phyloP scores from a whole-genome alignment of 37 sponge, comb jelly and placozoan genomes.

The Axinella damicornis region DNA sequence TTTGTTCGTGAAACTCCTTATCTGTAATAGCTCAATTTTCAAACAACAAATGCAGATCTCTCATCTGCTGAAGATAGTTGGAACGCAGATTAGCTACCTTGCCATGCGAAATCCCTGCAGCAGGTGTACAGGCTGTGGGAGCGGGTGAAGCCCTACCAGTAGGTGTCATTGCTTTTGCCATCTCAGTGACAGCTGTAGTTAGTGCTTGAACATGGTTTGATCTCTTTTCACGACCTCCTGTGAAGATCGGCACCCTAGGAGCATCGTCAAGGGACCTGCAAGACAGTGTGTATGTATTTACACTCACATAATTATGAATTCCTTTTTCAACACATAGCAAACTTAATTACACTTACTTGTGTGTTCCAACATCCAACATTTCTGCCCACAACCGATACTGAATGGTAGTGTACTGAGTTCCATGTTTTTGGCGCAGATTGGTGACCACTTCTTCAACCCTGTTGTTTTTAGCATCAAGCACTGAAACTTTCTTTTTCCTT shows the following conservation, averaged over 20 bases:
- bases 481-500: not conserved
- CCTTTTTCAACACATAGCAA: not conserved
- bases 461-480: not conserved
- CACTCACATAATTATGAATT: no score
- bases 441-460: not conserved
- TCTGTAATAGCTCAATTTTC: no score
- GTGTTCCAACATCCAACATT: conserved; percentile 8
- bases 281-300: no score
- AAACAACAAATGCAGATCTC: not conserved
- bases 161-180: not conserved
- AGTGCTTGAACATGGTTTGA: not conserved
- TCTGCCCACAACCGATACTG: conserved; percentile 7
- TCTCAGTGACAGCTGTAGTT: not conserved
- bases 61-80: not conserved
- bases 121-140: not conserved
- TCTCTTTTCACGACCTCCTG: not conserved
- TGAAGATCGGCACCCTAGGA: not conserved
- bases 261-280: not conserved
- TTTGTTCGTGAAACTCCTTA: not conserved
- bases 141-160: no score
- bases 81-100: not conserved
- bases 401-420: not conserved
- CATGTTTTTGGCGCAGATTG: not conserved
- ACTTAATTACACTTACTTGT: not conserved
- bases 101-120: not conserved